Percentiles rank a stretch among this genome's conserved stretches.
Evolutionary conservation across 37 sponge, comb jelly and placozoan species (phyloP).

Genomic region (Mnemiopsis leidyi): DNA sequence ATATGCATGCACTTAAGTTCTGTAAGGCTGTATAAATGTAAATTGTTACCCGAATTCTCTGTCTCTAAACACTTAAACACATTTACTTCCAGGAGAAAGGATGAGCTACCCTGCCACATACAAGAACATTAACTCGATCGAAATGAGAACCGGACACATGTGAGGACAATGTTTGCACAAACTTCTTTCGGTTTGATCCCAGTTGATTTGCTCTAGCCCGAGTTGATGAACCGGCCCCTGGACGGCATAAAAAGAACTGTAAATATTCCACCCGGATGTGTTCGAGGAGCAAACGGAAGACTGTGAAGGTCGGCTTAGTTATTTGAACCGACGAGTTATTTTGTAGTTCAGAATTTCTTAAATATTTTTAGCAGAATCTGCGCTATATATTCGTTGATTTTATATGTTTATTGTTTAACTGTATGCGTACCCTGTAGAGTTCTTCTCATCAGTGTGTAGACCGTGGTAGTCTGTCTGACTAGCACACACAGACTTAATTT

Average conservation of each 20-base stretch:
- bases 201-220: too few species aligned
- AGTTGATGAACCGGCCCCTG: too few species aligned
- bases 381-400: neutral
- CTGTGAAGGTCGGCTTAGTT: neutral
- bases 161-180: too few species aligned
- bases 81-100: slow-evolving; percentile 8
- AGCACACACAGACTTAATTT: too few species aligned
- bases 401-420: neutral
- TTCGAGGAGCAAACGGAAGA: neutral
- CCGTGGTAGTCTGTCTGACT: too few species aligned
- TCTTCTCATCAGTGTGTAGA: too few species aligned
- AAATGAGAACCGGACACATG: neutral
- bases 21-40: too few species aligned
- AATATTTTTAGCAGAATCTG: neutral
- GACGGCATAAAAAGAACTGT: neutral
- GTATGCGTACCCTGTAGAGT: too few species aligned
- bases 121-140: neutral
- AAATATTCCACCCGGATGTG: neutral
- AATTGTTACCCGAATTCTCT: too few species aligned
- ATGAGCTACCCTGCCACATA: slow-evolving; percentile 52
- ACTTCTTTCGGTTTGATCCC: too few species aligned
- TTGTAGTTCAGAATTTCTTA: neutral
- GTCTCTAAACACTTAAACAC: too few species aligned
- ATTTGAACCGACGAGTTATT: neutral
- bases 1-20: too few species aligned